These are phyloP conservation scores for Syritta pipiens DNA, from an alignment of 2,888 invertebrate species.

Conservation along the genomic window DNA sequence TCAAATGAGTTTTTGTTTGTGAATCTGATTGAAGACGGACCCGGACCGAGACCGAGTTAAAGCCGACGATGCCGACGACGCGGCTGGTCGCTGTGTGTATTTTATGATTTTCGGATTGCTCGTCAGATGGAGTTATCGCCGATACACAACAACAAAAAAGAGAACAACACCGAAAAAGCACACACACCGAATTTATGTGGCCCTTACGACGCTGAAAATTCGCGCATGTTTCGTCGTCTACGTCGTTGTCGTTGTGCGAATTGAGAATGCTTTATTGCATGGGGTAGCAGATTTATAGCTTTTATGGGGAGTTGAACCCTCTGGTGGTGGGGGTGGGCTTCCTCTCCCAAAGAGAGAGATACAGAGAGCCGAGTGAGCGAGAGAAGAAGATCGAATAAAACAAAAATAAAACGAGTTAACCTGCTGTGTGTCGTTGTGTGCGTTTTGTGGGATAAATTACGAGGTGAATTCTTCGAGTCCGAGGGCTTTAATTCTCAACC, in stretches of 20 bases:
- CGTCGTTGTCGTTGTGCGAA: conserved; percentile 53
- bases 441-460: conserved; percentile 47
- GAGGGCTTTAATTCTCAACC: conserved; percentile 50
- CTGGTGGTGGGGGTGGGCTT: conserved; percentile 19
- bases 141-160: conserved; percentile 14
- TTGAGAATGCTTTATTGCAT: conserved; percentile 65
- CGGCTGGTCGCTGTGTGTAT: no score
- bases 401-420: conserved; percentile 5
- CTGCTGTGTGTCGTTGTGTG: conserved; percentile 16
- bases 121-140: conserved; percentile 65
- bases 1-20: conserved; percentile 12
- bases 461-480: conserved; percentile 55
- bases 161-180: conserved; percentile 8
- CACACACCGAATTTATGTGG: conserved; percentile 51
- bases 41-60: conserved; percentile 6
- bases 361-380: conserved; percentile 33
- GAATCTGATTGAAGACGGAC: background rate
- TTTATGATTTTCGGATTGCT: conserved; percentile 64
- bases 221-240: conserved; percentile 67
- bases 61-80: no score
- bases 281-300: conserved; percentile 64
- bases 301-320: conserved; percentile 45
- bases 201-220: conserved; percentile 44
- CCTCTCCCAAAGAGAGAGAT: conserved; percentile 3
- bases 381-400: conserved; percentile 28